Conservation (phyloP, 1,140 invertebrate genomes). For the Camponotus vicinus region DNA sequence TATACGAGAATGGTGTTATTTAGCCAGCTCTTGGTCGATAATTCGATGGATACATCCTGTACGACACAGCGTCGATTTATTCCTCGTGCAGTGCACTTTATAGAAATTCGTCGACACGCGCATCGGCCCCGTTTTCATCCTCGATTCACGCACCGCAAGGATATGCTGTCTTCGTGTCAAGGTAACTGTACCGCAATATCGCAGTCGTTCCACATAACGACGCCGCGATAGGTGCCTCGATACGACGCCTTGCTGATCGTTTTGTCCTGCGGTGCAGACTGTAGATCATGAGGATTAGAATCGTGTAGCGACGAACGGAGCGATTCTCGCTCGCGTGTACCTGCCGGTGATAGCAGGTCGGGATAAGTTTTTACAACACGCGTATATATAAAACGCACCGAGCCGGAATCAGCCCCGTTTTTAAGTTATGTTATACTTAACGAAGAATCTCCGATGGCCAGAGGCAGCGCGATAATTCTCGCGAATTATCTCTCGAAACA, state of each 20-base stretch:
- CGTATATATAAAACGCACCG: neutral
- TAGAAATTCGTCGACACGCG: neutral
- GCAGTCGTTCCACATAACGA: slow-evolving; percentile 71
- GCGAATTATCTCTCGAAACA: neutral
- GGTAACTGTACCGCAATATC: slow-evolving; percentile 73
- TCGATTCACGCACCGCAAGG: slow-evolving; percentile 65
- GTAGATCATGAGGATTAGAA: slow-evolving; percentile 60
- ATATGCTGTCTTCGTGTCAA: slow-evolving; percentile 67
- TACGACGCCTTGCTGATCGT: slow-evolving; percentile 61
- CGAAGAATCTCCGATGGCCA: neutral
- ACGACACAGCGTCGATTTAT: neutral
- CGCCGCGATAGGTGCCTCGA: slow-evolving; percentile 41
- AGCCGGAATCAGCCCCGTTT: neutral
- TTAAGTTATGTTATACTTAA: neutral
- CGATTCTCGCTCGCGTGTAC: neutral
- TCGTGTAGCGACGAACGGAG: neutral
- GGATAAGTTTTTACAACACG: neutral
- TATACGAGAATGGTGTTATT: neutral
- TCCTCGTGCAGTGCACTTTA: neutral
- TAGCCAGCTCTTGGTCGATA: neutral
- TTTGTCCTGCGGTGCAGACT: slow-evolving; percentile 53
- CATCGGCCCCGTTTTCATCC: slow-evolving; percentile 61
- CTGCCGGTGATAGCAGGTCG: slow-evolving; percentile 8
- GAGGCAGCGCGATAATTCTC: neutral
- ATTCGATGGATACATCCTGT: neutral